Evolutionary conservation across 2,113 vertebrate species (phyloP), one percentile per base, ranked within the genome.

Genomic region (Cyprinodon brontotheroides): DNA sequence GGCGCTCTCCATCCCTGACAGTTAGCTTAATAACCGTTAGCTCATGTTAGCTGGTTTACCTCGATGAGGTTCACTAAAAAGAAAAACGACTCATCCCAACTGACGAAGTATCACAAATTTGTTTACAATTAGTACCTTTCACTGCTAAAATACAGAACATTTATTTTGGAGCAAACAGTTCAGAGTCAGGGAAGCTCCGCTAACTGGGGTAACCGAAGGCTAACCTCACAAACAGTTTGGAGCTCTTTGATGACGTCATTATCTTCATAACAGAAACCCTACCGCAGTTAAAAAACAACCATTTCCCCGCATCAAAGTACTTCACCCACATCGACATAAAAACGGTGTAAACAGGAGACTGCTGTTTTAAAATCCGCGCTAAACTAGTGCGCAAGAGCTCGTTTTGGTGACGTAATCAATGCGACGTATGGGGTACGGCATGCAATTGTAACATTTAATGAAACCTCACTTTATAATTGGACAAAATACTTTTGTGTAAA

Each of bases 231-330:
- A 81, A 85, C 64, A 74, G n/a, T 36, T 2, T 78, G 53, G 61
- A 61, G 81, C 77, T 20, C 17, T 64, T 89, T 91, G 78, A 91
- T 89, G 74, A 38, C 87, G 89, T 91, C 86, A 89, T 75, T 11
- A 0, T 65, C 22, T 38, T 2, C 6, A 7, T 65, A 69, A 36
- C 39, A 3, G 4, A 57, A 48, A 40, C 17, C 36, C 3, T 40
- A 1, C 29, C 1, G 10, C 29, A 8, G 20, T 20, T 15, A 20
- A 41, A 22, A 66, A 20, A 50, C 43, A 71, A 1, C 48, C 37
- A 12, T 8, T 3, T 6, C 8, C 10, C n/a, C 9, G 14, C 9
- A 61, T 45, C 22, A 12, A 15, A n/a, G 41, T 69, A 5, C 2
- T 59, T 17, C 1, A n/a, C 0, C 5, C 43, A n/a, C 47, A 3